Conservation (phyloP, 92 coral and sea anemone genomes). For the Epizoanthus stellaris region DNA sequence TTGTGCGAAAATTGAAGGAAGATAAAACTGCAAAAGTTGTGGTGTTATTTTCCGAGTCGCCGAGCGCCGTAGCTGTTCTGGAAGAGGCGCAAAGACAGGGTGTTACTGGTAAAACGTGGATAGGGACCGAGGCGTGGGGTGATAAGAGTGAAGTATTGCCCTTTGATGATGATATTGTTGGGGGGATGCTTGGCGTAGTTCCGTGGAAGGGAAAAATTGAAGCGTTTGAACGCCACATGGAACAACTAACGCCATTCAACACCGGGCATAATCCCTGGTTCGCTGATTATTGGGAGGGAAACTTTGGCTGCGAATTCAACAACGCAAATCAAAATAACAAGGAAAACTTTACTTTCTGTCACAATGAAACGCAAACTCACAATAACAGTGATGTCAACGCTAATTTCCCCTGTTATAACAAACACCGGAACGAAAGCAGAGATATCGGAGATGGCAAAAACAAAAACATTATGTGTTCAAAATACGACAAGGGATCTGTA, state of each 20-base stretch:
- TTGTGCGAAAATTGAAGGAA: slow-evolving; percentile 69
- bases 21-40: slow-evolving; percentile 81
- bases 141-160: slow-evolving; percentile 68
- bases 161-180: slow-evolving; percentile 68
- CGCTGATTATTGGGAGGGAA: slow-evolving; percentile 80
- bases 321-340: not conserved
- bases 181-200: slow-evolving; percentile 89
- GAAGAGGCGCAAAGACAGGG: slow-evolving; percentile 90
- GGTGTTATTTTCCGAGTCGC: slow-evolving; percentile 87
- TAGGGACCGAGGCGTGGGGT: slow-evolving; percentile 98
- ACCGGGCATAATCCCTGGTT: slow-evolving; percentile 88
- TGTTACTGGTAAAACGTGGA: slow-evolving; percentile 87
- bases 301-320: slow-evolving; percentile 57
- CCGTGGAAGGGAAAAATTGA: slow-evolving; percentile 78
- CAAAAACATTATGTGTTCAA: slow-evolving; percentile 30
- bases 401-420: not conserved
- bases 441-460: not conserved
- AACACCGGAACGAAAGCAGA: not conserved
- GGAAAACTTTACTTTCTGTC: not conserved
- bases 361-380: not conserved
- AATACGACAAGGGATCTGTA: slow-evolving; percentile 10
- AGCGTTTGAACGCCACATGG: slow-evolving; percentile 75
- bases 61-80: slow-evolving; percentile 83
- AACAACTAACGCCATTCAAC: slow-evolving; percentile 65
- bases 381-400: not conserved